Percentiles rank a stretch among this genome's conserved stretches.
Evolutionary conservation across 2,113 vertebrate species (phyloP).

Genomic region (Neogobius melanostomus): DNA sequence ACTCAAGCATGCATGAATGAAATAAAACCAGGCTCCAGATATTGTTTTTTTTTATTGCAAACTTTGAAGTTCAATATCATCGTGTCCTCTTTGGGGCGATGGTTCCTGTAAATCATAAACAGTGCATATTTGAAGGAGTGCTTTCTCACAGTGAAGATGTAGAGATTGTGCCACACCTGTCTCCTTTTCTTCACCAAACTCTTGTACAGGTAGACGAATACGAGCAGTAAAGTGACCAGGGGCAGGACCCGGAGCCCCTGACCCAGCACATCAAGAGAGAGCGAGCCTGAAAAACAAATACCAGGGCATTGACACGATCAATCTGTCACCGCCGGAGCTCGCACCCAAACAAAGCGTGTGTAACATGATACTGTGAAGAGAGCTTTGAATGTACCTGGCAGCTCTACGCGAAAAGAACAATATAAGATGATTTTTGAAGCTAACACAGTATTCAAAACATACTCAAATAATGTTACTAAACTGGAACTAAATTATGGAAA

Average conservation of each 20-base stretch:
- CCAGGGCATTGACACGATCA: no score
- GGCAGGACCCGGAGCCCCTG: slow-evolving; percentile 25
- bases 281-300: slow-evolving; percentile 14
- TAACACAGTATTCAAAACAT: no score
- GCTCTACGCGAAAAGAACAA: neutral
- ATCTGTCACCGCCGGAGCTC: neutral
- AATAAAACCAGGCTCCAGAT: no score
- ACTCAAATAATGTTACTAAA: no score
- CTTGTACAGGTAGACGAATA: slow-evolving; percentile 11
- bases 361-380: neutral
- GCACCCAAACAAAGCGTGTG: neutral
- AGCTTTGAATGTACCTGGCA: neutral
- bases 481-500: no score
- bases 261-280: fast-evolving
- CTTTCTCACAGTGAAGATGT: neutral
- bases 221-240: neutral
- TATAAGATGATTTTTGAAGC: no score
- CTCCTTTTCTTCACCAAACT: neutral
- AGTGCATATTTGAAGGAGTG: neutral
- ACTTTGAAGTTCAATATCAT: neutral
- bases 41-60: no score
- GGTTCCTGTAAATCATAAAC: neutral
- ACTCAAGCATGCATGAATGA: no score
- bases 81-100: neutral
- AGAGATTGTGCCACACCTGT: neutral